Evolutionary conservation across 2,797 vertebrate genomes (phyloP).

Genomic region (Hirundo rustica): DNA sequence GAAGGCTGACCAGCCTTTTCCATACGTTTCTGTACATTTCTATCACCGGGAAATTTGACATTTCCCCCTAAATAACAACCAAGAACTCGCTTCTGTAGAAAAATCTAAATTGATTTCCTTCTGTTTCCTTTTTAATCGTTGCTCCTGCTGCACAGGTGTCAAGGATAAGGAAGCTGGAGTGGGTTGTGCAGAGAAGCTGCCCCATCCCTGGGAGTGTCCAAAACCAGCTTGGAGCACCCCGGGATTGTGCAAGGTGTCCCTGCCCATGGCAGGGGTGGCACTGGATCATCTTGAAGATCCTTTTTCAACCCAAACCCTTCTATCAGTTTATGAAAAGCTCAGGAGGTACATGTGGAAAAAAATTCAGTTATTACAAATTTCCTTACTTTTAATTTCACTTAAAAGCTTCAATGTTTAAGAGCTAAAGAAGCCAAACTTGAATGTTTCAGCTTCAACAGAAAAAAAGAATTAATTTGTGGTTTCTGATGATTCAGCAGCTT

Average conservation of each 20-base stretch:
- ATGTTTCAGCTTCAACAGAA: rapidly evolving
- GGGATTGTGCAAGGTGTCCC: neutral
- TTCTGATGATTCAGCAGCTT: neutral
- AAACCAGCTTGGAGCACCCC: neutral
- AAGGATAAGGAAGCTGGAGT: neutral
- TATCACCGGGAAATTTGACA: neutral
- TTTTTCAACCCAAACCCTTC: neutral
- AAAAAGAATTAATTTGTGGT: neutral
- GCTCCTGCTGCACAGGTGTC: too few species aligned
- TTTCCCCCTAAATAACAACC: neutral
- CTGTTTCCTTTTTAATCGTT: neutral
- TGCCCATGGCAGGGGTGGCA: neutral
- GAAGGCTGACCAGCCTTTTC: neutral
- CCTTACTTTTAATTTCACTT: neutral
- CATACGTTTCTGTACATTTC: neutral
- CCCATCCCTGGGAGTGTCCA: neutral
- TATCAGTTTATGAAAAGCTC: neutral
- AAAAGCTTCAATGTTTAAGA: neutral
- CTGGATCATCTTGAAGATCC: neutral
- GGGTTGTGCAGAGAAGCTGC: neutral
- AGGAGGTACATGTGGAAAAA: neutral
- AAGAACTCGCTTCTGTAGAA: neutral
- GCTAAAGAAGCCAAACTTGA: neutral
- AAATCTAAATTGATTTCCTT: neutral
- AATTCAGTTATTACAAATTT: neutral